phyloP scores from a whole-genome alignment of 2,113 vertebrate species.

The Pterocles burchelli region DNA sequence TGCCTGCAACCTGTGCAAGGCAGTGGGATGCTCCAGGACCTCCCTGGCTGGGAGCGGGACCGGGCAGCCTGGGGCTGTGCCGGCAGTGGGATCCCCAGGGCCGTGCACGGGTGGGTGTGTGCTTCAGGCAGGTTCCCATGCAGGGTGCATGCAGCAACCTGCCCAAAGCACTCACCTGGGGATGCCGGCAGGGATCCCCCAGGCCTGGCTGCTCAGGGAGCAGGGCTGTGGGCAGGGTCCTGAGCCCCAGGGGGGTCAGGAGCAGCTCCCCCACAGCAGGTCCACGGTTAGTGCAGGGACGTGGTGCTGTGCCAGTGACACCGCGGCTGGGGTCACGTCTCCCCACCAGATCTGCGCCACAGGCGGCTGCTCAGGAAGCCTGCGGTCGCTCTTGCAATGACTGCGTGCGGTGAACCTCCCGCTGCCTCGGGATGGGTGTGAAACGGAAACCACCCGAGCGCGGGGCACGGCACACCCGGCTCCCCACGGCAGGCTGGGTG shows the following conservation, averaged over 20 bases:
- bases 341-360: not conserved
- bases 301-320: rapidly evolving
- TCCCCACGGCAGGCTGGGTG: rapidly evolving
- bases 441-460: rapidly evolving
- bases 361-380: rapidly evolving
- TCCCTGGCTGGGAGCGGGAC: not conserved
- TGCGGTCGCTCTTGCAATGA: not conserved
- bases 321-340: rapidly evolving
- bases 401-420: rapidly evolving
- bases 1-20: not conserved
- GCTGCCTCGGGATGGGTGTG: not conserved
- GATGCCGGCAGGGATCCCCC: not conserved
- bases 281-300: rapidly evolving
- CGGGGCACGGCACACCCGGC: rapidly evolving
- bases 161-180: not conserved
- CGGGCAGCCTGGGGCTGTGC: not conserved
- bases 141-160: not conserved
- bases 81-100: not conserved
- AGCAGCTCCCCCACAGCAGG: rapidly evolving
- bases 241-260: not conserved
- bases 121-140: not conserved
- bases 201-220: rapidly evolving
- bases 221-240: not conserved
- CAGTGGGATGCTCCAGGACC: not conserved
- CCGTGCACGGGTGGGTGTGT: rapidly evolving